Evolutionary conservation across 2,113 vertebrate genomes (phyloP), one percentile per base, ranked within the genome.

Genomic region (Microcebus tavaratra): DNA sequence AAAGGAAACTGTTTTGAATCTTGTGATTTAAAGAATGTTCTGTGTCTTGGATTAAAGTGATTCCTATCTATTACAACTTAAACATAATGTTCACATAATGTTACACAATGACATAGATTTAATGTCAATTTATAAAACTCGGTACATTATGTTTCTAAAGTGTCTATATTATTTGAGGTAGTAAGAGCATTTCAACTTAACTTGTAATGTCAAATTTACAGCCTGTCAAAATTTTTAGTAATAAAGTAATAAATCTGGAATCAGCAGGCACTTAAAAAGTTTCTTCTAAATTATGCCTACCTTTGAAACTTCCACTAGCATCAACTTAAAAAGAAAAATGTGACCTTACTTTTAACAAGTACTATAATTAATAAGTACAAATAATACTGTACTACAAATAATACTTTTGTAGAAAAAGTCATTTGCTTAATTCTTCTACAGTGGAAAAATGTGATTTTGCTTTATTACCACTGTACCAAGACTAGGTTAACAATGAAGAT

Each of bases 241-340:
- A 57, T 82, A 29, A 53, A 83, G 70, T 85, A 84, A 78, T 76
- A 92, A 88, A 83, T 57, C 29, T 79, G 34, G 76, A 81, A n/a
- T 79, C 61, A 92, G 55, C 9, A 92, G 65, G 3, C 14, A 80
- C 53, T 55, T 57, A 12, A 80, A 9, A 80, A 31, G 12, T 85
- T 95, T 85, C 31, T 48, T 80, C 48, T n/a, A 65, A 55, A 72
- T 80, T 73, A 70, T 23, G 85, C 6, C 11, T 76, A 42, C 55
- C 31, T 67, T 48, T 88, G 45, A 84, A 91, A 88, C 23, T 76
- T 61, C 42, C 13, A 75, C 6, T 67, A 81, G 17, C 4, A 87
- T 76, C 61, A 78, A 80, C 27, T 82, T 95, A 72, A 88, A 84
- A 81, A 76, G 53, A 92, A 94, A 79, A 78, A 21, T 29, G 10